Evolutionary conservation across 2,888 invertebrate species (phyloP).

Genomic region (Ormyrus pomaceus): DNA sequence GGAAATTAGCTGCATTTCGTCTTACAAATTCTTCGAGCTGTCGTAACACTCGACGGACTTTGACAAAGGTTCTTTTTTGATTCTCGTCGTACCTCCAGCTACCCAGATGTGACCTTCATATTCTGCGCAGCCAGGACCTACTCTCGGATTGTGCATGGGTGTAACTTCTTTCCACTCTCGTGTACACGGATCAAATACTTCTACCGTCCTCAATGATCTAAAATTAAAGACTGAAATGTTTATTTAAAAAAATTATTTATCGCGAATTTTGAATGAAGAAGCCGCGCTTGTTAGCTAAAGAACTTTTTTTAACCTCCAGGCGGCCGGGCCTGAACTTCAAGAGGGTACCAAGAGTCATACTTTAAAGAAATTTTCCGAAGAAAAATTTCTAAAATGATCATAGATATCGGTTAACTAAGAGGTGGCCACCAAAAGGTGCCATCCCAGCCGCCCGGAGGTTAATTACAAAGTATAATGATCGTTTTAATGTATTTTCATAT

Average conservation of each 20-base stretch:
- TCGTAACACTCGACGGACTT: conserved; percentile 82
- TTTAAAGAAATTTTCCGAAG: too few relatives aligned
- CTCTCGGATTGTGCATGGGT: conserved; percentile 79
- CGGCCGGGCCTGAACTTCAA: too few relatives aligned
- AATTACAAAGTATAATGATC: too few relatives aligned
- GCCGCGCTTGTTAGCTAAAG: too few relatives aligned
- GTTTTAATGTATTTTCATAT: too few relatives aligned
- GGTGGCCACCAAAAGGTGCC: too few relatives aligned
- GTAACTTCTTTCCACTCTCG: conserved; percentile 80
- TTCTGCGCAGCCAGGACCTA: conserved; percentile 80
- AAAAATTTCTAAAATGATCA: too few relatives aligned
- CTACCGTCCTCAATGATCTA: conserved; percentile 81
- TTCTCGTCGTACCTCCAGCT: conserved; percentile 83
- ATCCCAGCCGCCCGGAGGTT: too few relatives aligned
- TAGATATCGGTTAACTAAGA: too few relatives aligned
- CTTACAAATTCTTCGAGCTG: conserved; percentile 79
- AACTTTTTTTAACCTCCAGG: too few relatives aligned
- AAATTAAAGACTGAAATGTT: neutral
- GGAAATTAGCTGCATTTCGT: neutral
- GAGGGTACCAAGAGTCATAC: too few relatives aligned
- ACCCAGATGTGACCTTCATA: conserved; percentile 84
- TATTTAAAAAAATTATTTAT: neutral
- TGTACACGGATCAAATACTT: conserved; percentile 79
- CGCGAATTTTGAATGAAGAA: too few relatives aligned
- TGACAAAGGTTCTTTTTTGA: conserved; percentile 78